Percentiles rank a stretch among this genome's conserved stretches.
Conservation (phyloP, 2,113 vertebrate genomes). For the Oreocharis arfaki region DNA sequence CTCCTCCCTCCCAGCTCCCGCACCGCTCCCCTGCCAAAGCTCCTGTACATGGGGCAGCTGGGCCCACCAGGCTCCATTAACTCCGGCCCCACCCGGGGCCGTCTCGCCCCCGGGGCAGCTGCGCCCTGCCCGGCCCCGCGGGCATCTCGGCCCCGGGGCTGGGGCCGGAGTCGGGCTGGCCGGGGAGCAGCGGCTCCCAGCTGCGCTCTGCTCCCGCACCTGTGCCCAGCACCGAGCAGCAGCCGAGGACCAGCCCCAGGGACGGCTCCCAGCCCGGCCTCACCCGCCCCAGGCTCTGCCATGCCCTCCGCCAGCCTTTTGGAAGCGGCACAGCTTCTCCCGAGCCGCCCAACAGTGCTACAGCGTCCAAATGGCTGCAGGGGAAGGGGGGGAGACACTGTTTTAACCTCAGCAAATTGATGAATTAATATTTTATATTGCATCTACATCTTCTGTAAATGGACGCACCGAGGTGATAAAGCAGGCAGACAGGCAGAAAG, state of each 20-base stretch:
- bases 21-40: background rate
- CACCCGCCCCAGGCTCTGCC: background rate
- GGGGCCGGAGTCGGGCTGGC: accelerated
- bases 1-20: background rate
- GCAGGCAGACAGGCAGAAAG: background rate
- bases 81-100: background rate
- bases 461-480: background rate
- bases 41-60: accelerated
- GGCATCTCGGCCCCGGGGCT: background rate
- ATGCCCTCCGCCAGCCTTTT: background rate
- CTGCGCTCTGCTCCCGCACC: background rate
- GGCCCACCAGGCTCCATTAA: accelerated
- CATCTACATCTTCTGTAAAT: background rate
- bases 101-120: accelerated
- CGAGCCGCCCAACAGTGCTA: background rate
- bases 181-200: background rate
- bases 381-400: background rate
- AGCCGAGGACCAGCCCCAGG: background rate
- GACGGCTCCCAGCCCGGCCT: background rate
- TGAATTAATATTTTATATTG: background rate
- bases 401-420: background rate
- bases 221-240: background rate
- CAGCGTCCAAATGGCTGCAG: background rate
- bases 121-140: no score
- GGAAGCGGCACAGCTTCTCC: background rate